Evolutionary conservation across 2,113 vertebrate genomes (phyloP), one percentile per base, ranked within the genome.

Genomic region (Cichladusa arquata): DNA sequence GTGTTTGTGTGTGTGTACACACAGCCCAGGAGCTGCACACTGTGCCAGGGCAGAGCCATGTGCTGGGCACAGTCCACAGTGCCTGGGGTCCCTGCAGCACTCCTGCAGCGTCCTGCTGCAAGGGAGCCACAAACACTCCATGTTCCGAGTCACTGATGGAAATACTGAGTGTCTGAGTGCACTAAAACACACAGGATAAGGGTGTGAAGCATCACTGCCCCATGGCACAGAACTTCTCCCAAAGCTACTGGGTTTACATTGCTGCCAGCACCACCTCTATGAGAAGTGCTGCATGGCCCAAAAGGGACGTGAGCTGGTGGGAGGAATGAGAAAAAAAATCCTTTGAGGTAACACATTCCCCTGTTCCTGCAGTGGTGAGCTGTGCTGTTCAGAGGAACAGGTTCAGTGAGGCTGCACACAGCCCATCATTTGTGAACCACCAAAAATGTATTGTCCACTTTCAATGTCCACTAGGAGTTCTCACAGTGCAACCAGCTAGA

Each of bases 51-150:
- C 88, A 86, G 34, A 78, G 78, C 42, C 50, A 58, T 2, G 40
- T 2, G 22, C 66, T 51, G 66, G 38, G 48, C 76, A 65, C 8
- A 6, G 48, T 5, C 24, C 28, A 15, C 56, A 53, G 81, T 1
- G 8, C 5, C 0, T 17, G 33, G 19, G 12, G 44, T 15, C 2
- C 31, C 34, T 48, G 10, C 34, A 69, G 11, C 4, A 0, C 45
- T 58, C n/a, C 58, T 74, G 64, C 8, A 12, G 12, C 3, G 10
- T 29, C 60, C 51, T 51, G 6, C 36, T 26, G 24, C 31, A 51
- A 71, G 60, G 60, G 38, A 88, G 66, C 31, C 29, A 2, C 9
- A 22, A 70, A 29, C 34, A 40, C 44, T 36, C 16, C 31, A 4
- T 11, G 14, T 13, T 19, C 16, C 2, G 4, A 56, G 48, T 12